Base-by-base conservation (phyloP, 1,140 invertebrate genomes). In the Drosophila lowei region DNA sequence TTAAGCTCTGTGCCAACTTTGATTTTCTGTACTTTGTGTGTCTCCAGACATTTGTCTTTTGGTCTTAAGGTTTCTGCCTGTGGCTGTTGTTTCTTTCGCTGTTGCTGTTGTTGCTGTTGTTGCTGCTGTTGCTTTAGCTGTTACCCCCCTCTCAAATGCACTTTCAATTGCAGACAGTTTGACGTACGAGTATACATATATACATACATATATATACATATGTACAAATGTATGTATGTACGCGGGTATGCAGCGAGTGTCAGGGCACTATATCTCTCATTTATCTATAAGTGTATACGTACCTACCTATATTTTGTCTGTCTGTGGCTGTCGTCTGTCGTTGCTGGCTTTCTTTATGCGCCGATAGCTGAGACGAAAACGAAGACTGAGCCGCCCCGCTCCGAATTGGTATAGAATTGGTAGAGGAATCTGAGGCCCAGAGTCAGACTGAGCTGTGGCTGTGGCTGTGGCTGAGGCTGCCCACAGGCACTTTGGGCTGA, bases 131-230 rank as follows among this genome's bases (percentile, higher is more conserved):
- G 55, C 18, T 18, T 18, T 18, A 2, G 18, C 43, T 84, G 75
- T 77, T 86, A 71, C 83, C 81, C 78, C 34, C 34, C 34, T 38
- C 78, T 88, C 81, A 88, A 88, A 86, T 86, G 81, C 81, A 86
- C 81, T 86, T 86, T 86, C 83, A 86, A 86, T 86, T 86, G 81
- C 77, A 86, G 83, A 86, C 83, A 86, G 83, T 71, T 88, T 85
- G 81, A 85, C 83, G 81, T 85, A 13, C 34, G 34, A 38, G 11
- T 38, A 38, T 11, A 77, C 86, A 88, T 81, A 77, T 86, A 73
- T 63, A 65, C 47, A 13, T 4, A 8, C 13, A 34, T 3, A 11
- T 11, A 38, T 2, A 8, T 25, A 25, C 23, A 7, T 30, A 30
- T 30, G 28, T 30, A 30, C 28, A 25, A 25, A 25, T 25, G 23